Base-by-base conservation (phyloP, 2,888 invertebrate genomes). In the Shargacucullia verbasci region DNA sequence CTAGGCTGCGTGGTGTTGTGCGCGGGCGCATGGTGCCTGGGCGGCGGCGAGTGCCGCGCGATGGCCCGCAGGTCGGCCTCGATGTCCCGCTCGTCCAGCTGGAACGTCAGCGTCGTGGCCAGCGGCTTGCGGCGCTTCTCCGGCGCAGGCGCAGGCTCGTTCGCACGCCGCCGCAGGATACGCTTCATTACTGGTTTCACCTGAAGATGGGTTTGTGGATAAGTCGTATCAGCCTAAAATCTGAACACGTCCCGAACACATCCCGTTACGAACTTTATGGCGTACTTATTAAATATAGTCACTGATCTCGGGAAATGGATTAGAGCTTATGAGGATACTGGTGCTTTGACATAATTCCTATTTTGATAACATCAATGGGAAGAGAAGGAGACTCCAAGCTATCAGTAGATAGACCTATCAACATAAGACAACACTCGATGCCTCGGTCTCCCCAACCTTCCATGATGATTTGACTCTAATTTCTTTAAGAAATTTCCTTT, bases 141-240 rank as follows among this genome's bases (percentile, higher is more conserved):
- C 7, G 98, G 97, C 60, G 97, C 96, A 4, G 98, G 99, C 38
- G 98, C 95, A 0, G 99, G 99, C 87, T 99, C 99, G 87, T 99
- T 99, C 0, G 99, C 99, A 20, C 99, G 95, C 61, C 99, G 95
- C 4, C 99, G 94, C 25, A 99, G 92, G 88, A 99, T 99, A 25
- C 99, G 95, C 29, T 99, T 99, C 94, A 98, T 97, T n/a, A 98
- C 97, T 10, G 99, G 98, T 83, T 99, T 99, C n/a, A 97, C 96
- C 95, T 96, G 87, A 3, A 37, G 6, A 54, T 43, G 2, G 0
- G 15, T 13, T 10, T 11, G 7, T 9, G 2, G 7, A 9, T 9
- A 9, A 9, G 9, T 9, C 29, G 7, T 29, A 6, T 29, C 29
- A 29, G 29, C 7, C n/a, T n/a, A n/a, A n/a, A n/a, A n/a, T n/a